These are phyloP conservation scores for Acleris cristana DNA, from an alignment of 2,888 invertebrate species.

Conservation along the genomic window DNA sequence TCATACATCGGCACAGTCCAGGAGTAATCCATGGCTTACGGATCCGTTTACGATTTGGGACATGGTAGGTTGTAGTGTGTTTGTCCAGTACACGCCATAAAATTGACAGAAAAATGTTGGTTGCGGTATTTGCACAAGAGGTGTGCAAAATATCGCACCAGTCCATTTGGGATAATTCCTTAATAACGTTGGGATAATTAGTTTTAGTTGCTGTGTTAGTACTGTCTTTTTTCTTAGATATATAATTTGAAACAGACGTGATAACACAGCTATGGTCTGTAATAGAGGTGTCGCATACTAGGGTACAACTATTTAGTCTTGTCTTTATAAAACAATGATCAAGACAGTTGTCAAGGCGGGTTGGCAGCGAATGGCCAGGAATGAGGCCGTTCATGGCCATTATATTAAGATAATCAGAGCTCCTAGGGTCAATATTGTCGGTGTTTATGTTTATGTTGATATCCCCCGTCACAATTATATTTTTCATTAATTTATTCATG, in stretches of 20 bases:
- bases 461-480: too few species aligned
- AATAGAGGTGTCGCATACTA: neutral
- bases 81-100: neutral
- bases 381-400: neutral
- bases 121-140: neutral
- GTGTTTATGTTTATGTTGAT: too few species aligned
- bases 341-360: neutral
- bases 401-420: neutral
- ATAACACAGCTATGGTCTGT: neutral
- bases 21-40: conserved; percentile 33
- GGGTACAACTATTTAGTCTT: neutral
- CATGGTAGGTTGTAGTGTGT: neutral
- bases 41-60: neutral
- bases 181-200: neutral
- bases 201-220: neutral
- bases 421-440: neutral
- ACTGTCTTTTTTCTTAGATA: neutral
- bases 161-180: neutral
- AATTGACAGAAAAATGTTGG: neutral
- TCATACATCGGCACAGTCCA: conserved; percentile 31
- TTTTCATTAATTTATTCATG: too few species aligned
- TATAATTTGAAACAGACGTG: neutral
- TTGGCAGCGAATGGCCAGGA: neutral
- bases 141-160: neutral
- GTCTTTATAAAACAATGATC: neutral